Evolutionary conservation across 37 sponge, comb jelly and placozoan species (phyloP).

Genomic region (Halichondria panicea): DNA sequence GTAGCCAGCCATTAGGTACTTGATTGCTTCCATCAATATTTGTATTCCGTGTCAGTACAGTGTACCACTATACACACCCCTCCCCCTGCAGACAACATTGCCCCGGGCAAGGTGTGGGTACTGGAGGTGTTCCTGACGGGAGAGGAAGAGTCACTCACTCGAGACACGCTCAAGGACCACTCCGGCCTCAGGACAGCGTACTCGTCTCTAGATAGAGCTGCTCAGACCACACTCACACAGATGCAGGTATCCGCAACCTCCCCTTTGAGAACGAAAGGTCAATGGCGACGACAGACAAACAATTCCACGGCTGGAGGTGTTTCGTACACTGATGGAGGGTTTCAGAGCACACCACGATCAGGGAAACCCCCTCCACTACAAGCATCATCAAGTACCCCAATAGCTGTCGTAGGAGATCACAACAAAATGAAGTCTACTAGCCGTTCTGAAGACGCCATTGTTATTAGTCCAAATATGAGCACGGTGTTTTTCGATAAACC

Average conservation of each 20-base stretch:
- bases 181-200: constrained; percentile 1
- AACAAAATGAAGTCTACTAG: neutral
- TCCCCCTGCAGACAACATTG: constrained; percentile 22
- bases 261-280: too few species aligned
- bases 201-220: neutral
- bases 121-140: constrained; percentile 46
- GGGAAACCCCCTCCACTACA: too few species aligned
- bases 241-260: neutral
- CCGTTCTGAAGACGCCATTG: neutral
- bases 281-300: too few species aligned
- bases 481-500: neutral
- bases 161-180: constrained; percentile 3
- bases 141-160: constrained; percentile 13
- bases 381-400: constrained; percentile 12
- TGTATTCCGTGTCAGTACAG: too few species aligned
- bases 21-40: too few species aligned
- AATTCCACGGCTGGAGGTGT: too few species aligned
- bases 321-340: too few species aligned
- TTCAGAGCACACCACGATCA: too few species aligned
- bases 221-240: too few species aligned
- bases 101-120: constrained; percentile 60
- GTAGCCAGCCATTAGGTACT: too few species aligned
- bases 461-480: neutral
- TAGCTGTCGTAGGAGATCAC: neutral
- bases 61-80: too few species aligned